Evolutionary conservation across 2,888 invertebrate genomes (phyloP).

Genomic region (Allacma fusca): DNA sequence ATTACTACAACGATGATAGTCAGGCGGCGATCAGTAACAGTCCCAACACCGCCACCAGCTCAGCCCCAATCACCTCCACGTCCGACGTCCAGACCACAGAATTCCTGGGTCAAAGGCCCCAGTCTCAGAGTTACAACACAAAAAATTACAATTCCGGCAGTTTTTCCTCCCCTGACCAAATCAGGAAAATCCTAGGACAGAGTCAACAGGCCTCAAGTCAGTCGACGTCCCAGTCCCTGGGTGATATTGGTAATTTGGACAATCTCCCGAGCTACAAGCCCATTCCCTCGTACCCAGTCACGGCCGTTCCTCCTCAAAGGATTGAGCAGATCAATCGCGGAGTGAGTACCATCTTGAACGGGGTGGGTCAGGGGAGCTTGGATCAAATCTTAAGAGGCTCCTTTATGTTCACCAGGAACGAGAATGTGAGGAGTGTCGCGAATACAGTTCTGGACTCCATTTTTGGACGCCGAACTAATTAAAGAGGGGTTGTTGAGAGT

Average conservation of each 20-base stretch:
- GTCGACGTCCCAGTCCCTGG: background rate
- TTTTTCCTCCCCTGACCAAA: conserved; percentile 31
- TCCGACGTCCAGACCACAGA: background rate
- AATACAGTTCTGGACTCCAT: conserved; percentile 55
- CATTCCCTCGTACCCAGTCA: too few species aligned
- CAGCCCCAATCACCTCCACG: too few species aligned
- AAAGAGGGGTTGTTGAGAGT: too few species aligned
- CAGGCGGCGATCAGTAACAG: background rate
- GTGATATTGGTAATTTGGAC: too few species aligned
- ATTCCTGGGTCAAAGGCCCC: background rate
- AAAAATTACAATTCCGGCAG: background rate
- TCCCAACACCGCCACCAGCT: too few species aligned
- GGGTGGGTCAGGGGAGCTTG: conserved; percentile 49
- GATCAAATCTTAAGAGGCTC: conserved; percentile 55
- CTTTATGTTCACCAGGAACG: conserved; percentile 55
- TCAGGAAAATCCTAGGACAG: conserved; percentile 28
- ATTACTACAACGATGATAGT: background rate
- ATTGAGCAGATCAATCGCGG: conserved; percentile 54
- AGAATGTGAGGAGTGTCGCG: conserved; percentile 56
- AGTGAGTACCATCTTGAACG: conserved; percentile 52
- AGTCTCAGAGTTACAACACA: too few species aligned
- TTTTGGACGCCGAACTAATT: conserved; percentile 45
- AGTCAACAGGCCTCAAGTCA: too few species aligned
- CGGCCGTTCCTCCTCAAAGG: conserved; percentile 40
- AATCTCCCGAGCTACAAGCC: too few species aligned